Conservation (phyloP, 2,113 vertebrate species). For the Pipra filicauda region DNA sequence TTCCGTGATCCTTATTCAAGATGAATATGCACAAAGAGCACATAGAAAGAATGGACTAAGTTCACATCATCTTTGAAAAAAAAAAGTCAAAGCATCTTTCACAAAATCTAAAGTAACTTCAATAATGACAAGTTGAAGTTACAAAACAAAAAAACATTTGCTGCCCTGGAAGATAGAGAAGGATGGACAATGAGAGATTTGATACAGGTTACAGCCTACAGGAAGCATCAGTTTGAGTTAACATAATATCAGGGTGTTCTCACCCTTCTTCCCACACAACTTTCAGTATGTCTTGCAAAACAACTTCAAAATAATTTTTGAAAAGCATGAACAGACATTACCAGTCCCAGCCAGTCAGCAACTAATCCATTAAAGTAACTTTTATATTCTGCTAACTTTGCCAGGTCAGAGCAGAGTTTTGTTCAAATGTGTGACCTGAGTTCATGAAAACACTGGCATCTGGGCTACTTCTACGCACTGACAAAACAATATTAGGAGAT, state of each 20-base stretch:
- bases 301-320: not conserved
- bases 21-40: not conserved
- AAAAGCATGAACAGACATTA: not conserved
- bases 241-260: not conserved
- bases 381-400: not conserved
- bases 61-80: not conserved
- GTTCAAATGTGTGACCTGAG: not conserved
- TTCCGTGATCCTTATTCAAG: not conserved
- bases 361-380: not conserved
- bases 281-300: constrained; percentile 36
- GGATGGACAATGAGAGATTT: not conserved
- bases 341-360: not conserved
- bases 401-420: not conserved
- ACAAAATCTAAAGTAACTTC: not conserved
- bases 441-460: not conserved
- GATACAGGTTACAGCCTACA: not conserved
- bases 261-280: constrained; percentile 34
- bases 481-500: not conserved
- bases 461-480: not conserved
- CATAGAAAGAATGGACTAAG: not conserved
- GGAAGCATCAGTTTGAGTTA: not conserved
- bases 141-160: not conserved
- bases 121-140: not conserved
- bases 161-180: not conserved
- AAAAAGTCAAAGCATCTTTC: not conserved